A percentile compares a stretch with the other conserved stretches of the same genome.
Evolutionary conservation across 1,140 invertebrate genomes (phyloP).

Genomic region (Papilio glaucus): DNA sequence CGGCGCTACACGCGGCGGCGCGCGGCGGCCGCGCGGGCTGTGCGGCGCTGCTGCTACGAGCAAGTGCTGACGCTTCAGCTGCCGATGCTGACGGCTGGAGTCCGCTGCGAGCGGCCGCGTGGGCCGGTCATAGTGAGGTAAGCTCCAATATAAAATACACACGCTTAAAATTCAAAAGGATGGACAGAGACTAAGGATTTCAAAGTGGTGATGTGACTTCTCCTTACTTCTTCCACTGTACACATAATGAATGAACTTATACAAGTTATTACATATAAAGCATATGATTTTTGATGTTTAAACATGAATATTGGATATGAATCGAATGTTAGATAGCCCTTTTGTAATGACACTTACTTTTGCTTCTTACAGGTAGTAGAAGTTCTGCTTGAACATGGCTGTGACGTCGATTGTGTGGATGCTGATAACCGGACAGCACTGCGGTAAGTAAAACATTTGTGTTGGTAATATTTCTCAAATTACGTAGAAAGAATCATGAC

Average conservation of each 20-base stretch:
- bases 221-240: too few species aligned
- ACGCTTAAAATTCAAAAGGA: too few species aligned
- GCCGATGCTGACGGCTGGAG: slow-evolving; percentile 96
- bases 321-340: too few species aligned
- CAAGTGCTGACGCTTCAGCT: slow-evolving; percentile 91
- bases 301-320: too few species aligned
- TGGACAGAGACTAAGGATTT: too few species aligned
- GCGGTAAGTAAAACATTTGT: slow-evolving; percentile 60
- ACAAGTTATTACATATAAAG: too few species aligned
- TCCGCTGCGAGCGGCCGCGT: slow-evolving; percentile 93
- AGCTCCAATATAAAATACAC: slow-evolving; percentile 35
- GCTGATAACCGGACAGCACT: slow-evolving; percentile 87
- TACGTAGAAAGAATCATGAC: neutral
- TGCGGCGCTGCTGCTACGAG: slow-evolving; percentile 85
- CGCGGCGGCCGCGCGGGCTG: slow-evolving; percentile 91
- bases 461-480: too few species aligned
- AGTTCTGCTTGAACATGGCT: slow-evolving; percentile 90
- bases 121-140: slow-evolving; percentile 96
- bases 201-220: too few species aligned
- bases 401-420: slow-evolving; percentile 92
- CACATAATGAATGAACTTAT: too few species aligned
- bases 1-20: slow-evolving; percentile 92
- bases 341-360: too few species aligned
- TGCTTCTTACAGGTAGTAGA: slow-evolving; percentile 88
- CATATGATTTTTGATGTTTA: neutral